Conservation (phyloP, 2,888 invertebrate species). For the Drosophila mercatorum region DNA sequence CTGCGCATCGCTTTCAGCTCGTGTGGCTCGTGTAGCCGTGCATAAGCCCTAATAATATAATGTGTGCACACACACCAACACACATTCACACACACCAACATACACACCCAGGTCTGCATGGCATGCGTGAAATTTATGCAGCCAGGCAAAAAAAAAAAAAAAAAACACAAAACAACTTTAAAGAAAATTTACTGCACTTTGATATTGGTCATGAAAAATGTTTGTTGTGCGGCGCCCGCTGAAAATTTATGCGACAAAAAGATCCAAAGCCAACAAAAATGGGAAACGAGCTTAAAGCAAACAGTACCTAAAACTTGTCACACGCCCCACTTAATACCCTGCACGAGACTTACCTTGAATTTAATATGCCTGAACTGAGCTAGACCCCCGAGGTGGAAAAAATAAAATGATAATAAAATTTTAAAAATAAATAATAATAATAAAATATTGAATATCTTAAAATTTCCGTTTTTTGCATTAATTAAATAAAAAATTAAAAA, state of each 20-base stretch:
- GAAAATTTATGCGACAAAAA: slow-evolving; percentile 61
- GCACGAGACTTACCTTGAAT: background rate
- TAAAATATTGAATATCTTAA: too few relatives aligned
- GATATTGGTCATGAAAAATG: slow-evolving; percentile 73
- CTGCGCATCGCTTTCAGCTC: slow-evolving; percentile 23
- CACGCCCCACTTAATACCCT: background rate
- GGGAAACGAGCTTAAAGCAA: slow-evolving; percentile 8
- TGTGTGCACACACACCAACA: slow-evolving; percentile 26
- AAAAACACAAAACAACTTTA: slow-evolving; percentile 51
- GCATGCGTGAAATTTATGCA: slow-evolving; percentile 60
- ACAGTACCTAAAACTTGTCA: background rate
- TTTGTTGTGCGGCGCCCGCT: slow-evolving; percentile 52
- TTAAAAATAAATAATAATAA: too few relatives aligned
- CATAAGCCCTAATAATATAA: slow-evolving; percentile 61
- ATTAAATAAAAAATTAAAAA: background rate
- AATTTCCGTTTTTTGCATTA: too few relatives aligned
- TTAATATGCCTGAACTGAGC: background rate
- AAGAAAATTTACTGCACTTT: slow-evolving; percentile 76
- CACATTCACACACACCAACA: slow-evolving; percentile 6
- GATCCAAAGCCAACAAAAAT: slow-evolving; percentile 19
- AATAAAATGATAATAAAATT: too few relatives aligned
- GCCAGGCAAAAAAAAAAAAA: background rate
- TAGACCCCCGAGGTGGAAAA: too few relatives aligned
- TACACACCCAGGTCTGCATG: slow-evolving; percentile 2
- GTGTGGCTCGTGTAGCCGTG: slow-evolving; percentile 18